Base-by-base conservation (phyloP, 2,888 invertebrate species). In the Arenicola marina region DNA sequence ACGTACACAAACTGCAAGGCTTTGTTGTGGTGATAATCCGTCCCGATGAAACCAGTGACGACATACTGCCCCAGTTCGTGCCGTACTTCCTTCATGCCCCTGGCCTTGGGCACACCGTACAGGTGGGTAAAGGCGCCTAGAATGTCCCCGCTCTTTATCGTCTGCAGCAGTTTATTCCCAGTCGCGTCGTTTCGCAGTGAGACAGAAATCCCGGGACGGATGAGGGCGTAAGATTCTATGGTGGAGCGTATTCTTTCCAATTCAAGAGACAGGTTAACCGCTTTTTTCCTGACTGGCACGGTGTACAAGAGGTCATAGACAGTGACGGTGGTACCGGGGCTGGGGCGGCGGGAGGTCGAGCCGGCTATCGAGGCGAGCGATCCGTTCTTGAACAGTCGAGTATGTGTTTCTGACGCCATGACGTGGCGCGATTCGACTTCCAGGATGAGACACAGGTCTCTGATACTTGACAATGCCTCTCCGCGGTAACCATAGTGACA, bases 251-350 rank as follows among this genome's bases (percentile, higher is more conserved):
- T 86, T 43, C 86, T 85, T 74, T 88, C 87, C 21, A 89, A 68
- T 74, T 90, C 89, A 64, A 87, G 78, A 21, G 86, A 77, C 34
- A 80, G 75, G 70, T 87, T 85, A 51, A 88, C 82, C 46, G 84
- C 75, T 73, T 87, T 87, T 69, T 86, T 87, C 71, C 89, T 84
- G 26, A 91, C 89, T 0, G 87, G 88, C 15, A 87, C 78, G 73
- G 88, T 88, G 74, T 87, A 84, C 70, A 90, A 85, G 71, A 91
- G 88, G 55, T 89, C 88, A 73, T 87, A 86, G 48, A 91, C 85
- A 56, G 89, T 89, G 11, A 92, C 87, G 11, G 91, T 91, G 0
- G 91, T 91, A 59, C 92, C 92, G 67, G 83, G 83, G 46, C 89
- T 87, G 4, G 90, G 88, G 70, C 91, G 86, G n/a, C 70, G 73